Evolutionary conservation across 2,113 vertebrate species (phyloP).

Genomic region (Paradoxurus hermaphroditus): DNA sequence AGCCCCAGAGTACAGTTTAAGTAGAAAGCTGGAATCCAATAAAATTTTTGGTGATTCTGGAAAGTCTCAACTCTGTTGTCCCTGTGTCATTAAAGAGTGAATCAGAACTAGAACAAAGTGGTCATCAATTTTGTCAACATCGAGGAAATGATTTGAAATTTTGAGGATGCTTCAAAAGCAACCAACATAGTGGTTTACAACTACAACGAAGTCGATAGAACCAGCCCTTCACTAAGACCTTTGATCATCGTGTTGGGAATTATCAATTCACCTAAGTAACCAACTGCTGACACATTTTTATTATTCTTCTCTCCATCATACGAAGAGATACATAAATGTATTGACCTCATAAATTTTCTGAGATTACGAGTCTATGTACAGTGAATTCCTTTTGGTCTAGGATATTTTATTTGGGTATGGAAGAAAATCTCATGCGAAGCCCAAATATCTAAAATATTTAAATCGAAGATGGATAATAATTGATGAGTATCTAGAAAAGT

Average conservation of each 20-base stretch:
- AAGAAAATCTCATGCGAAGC: not conserved
- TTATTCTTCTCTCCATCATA: not conserved
- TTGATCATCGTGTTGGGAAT: not conserved
- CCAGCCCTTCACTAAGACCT: not conserved
- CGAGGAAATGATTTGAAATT: not conserved
- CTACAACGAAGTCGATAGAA: not conserved
- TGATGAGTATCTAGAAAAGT: not conserved
- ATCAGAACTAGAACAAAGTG: not conserved
- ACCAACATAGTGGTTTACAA: not conserved
- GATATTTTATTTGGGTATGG: not conserved
- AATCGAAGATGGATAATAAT: not conserved
- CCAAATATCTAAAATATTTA: not conserved
- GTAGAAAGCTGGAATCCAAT: not conserved
- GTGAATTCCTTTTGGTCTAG: not conserved
- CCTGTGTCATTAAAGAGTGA: not conserved
- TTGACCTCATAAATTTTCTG: not conserved
- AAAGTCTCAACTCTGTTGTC: not conserved
- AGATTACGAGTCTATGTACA: not conserved
- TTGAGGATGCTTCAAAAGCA: not conserved
- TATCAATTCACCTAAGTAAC: not conserved
- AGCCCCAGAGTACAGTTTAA: not conserved
- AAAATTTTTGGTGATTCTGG: not conserved
- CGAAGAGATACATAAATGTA: not conserved
- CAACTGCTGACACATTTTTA: not conserved
- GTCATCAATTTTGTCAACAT: not conserved